A percentile compares a stretch with the other conserved stretches of the same genome.
phyloP scores from a whole-genome alignment of 2,888 invertebrate genomes.

The Drosophila lacicola region DNA sequence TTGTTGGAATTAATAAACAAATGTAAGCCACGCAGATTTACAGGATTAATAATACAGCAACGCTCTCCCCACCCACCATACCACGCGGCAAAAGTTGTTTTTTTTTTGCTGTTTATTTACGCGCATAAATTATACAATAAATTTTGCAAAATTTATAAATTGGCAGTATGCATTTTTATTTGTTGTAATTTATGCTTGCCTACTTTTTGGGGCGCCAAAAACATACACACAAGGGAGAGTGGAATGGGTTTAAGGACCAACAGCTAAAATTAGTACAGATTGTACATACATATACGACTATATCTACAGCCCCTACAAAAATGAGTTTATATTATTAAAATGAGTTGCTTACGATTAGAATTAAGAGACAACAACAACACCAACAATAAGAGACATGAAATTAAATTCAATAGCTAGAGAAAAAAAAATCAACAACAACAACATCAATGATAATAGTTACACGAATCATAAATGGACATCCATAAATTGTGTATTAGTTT shows the following conservation, averaged over 20 bases:
- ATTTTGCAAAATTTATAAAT: slow-evolving; percentile 27
- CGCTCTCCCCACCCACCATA: neutral
- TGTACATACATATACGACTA: neutral
- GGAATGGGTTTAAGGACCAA: slow-evolving; percentile 8
- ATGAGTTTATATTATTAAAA: slow-evolving; percentile 24
- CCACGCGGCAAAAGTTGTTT: no score
- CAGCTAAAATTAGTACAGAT: slow-evolving; percentile 25
- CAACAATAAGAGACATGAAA: slow-evolving; percentile 26
- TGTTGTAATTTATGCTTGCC: slow-evolving; percentile 21
- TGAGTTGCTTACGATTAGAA: slow-evolving; percentile 35
- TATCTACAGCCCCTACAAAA: slow-evolving; percentile 5
- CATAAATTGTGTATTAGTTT: slow-evolving; percentile 32
- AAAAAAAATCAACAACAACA: slow-evolving; percentile 27
- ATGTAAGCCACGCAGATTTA: slow-evolving; percentile 17
- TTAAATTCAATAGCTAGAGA: slow-evolving; percentile 22
- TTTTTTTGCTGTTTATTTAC: neutral
- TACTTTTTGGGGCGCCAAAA: slow-evolving; percentile 6
- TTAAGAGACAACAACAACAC: slow-evolving; percentile 23
- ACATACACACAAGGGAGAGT: neutral
- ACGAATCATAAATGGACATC: slow-evolving; percentile 19
- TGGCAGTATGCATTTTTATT: neutral
- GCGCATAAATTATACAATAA: slow-evolving; percentile 23
- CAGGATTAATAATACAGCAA: slow-evolving; percentile 10
- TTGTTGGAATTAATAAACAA: slow-evolving; percentile 21
- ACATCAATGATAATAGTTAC: slow-evolving; percentile 14